These are phyloP conservation scores for Tapera naevia DNA, from an alignment of 2,797 vertebrate genomes.

Conservation along the genomic window DNA sequence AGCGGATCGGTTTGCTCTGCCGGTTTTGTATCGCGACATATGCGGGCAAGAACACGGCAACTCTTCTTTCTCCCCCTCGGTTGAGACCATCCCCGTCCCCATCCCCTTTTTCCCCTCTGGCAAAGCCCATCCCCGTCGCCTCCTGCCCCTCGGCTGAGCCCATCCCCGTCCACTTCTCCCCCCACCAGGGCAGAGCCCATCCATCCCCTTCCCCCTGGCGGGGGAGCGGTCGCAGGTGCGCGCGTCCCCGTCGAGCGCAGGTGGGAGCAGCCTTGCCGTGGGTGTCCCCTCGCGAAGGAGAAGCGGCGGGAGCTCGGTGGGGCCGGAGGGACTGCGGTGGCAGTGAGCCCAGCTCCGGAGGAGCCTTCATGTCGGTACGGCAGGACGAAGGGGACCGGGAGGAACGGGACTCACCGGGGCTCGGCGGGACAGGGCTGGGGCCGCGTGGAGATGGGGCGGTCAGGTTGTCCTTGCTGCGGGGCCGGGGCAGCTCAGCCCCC, in stretches of 20 bases:
- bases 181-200: background rate
- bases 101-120: too few species aligned
- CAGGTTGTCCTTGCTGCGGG: background rate
- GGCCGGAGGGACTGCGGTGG: background rate
- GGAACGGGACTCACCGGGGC: background rate
- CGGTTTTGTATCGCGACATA: background rate
- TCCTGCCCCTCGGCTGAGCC: too few species aligned
- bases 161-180: too few species aligned
- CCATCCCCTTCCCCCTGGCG: too few species aligned
- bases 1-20: background rate
- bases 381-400: too few species aligned
- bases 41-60: background rate
- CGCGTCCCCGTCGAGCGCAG: background rate
- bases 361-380: background rate
- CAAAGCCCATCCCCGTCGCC: too few species aligned
- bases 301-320: background rate
- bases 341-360: background rate
- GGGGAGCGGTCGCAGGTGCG: constrained; percentile 28
- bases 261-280: background rate
- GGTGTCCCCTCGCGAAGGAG: background rate
- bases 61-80: too few species aligned
- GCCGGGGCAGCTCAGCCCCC: background rate
- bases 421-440: background rate
- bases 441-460: background rate
- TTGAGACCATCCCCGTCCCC: background rate